These are phyloP conservation scores for Columba janthina DNA, from an alignment of 2,113 vertebrate species.

Conservation along the genomic window DNA sequence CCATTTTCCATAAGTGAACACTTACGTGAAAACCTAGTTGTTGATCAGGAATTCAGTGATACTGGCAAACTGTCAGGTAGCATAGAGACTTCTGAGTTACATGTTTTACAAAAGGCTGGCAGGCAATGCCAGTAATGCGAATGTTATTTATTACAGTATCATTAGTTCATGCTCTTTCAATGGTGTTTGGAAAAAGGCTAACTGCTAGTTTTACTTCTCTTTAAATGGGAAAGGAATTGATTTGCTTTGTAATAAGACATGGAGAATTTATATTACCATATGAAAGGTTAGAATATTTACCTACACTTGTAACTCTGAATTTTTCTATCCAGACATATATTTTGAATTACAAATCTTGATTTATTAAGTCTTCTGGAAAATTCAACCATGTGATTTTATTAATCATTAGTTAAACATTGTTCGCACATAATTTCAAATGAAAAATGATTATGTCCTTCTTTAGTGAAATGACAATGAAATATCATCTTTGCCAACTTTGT, in stretches of 20 bases:
- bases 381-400: not conserved
- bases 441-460: not conserved
- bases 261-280: not conserved
- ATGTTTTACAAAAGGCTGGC: not conserved
- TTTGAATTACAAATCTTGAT: not conserved
- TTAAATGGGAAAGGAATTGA: not conserved
- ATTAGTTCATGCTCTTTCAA: not conserved
- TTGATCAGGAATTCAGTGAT: not conserved
- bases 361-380: not conserved
- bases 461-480: not conserved
- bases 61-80: not conserved
- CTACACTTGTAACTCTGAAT: not conserved
- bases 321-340: not conserved
- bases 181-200: not conserved
- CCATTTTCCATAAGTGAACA: not conserved
- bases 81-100: not conserved
- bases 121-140: not conserved
- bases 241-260: not conserved
- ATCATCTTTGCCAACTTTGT: not conserved
- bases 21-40: not conserved
- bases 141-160: not conserved
- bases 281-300: not conserved
- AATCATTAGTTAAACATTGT: not conserved
- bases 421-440: not conserved
- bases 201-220: not conserved